phyloP scores from a whole-genome alignment of 2,113 vertebrate species.

The Pedionomus torquatus region DNA sequence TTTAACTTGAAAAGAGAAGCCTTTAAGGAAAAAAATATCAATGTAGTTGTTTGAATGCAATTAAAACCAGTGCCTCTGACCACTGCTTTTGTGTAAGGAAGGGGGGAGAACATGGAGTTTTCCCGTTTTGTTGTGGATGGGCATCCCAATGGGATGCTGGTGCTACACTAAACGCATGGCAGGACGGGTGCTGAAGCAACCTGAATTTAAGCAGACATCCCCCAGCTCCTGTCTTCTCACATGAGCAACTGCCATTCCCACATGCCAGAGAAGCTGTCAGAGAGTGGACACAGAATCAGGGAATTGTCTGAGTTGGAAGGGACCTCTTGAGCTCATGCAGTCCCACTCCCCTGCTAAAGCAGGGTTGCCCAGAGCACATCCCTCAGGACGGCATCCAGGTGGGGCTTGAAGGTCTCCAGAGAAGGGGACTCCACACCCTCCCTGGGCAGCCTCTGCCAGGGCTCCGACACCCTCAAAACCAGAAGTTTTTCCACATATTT shows the following conservation, averaged over 20 bases:
- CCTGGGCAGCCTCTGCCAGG: too few species aligned
- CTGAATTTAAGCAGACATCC: not conserved
- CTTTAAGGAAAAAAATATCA: not conserved
- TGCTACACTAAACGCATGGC: not conserved
- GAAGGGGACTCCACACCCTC: too few species aligned
- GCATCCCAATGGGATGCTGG: not conserved
- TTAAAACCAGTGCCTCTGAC: not conserved
- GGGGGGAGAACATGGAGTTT: not conserved
- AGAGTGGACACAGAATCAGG: not conserved
- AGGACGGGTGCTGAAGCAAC: not conserved
- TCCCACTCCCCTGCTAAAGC: too few species aligned
- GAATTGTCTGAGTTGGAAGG: too few species aligned
- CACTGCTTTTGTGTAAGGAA: not conserved
- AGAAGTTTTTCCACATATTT: too few species aligned
- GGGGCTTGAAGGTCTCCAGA: too few species aligned
- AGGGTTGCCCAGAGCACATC: too few species aligned
- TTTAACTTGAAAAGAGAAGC: not conserved
- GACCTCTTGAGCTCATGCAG: too few species aligned
- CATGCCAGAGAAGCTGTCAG: fast-evolving
- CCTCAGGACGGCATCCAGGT: too few species aligned
- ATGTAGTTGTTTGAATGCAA: not conserved
- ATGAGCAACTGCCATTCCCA: not conserved
- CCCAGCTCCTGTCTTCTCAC: not conserved
- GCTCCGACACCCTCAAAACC: too few species aligned
- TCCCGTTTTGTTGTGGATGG: not conserved